Evolutionary conservation across 2,888 invertebrate species (phyloP), one percentile per base, ranked within the genome.

Genomic region (Meghimatium bilineatum): DNA sequence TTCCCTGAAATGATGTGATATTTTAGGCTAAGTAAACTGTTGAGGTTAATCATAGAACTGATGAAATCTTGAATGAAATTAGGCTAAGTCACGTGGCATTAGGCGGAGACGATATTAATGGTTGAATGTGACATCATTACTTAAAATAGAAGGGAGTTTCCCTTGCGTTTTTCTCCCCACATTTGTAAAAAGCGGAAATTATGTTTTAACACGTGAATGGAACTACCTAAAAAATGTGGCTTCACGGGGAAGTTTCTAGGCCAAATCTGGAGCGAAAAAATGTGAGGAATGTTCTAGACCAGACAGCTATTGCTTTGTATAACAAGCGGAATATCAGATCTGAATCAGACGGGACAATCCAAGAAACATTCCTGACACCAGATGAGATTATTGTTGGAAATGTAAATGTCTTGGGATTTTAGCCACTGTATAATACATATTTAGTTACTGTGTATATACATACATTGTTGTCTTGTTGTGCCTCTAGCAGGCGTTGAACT

Each of bases 81-180:
- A 56, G 56, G 60, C 60, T n/a, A n/a, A n/a, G 60, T 10, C 26
- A 63, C n/a, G 8, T n/a, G n/a, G 12, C 60, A 26, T 2, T 26
- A 23, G 60, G 26, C 6, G 60, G 26, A 2, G n/a, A 63, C 5
- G n/a, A 63, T 8, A 63, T 52, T 6, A 77, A 32, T 66, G 66
- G 78, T 66, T 38, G 26, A 36, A 14, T n/a, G 38, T 78, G 56
- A 38, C 66, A 66, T 78, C 78, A 78, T 63, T 78, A 32, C 79
- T 69, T 32, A 44, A 80, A 80, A 69, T 80, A 80, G 69, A 69
- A 44, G 69, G 69, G 69, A 52, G 3, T 67, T 52, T 34, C 79
- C 49, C 52, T 49, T 23, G 12, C n/a, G 5, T n/a, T 60, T 38
- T 36, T 20, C 6, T n/a, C 8, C 10, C 10, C 2, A 6, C 10